Evolutionary conservation across 2,888 invertebrate species (phyloP).

Genomic region (Sialis fuliginosa): DNA sequence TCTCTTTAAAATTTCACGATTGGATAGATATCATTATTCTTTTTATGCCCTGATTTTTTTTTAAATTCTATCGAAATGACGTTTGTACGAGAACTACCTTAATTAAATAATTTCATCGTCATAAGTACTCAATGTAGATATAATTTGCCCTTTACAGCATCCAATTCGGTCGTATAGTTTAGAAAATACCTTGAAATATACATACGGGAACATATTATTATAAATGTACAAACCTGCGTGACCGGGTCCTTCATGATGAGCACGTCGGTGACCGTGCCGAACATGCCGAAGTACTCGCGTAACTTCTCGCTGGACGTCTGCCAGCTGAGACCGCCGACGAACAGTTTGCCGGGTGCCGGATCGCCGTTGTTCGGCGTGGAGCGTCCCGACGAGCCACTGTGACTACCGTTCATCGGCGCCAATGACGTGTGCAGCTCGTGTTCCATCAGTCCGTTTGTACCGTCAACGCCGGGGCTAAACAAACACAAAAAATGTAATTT

Average conservation of each 20-base stretch:
- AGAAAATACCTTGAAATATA: too few relatives aligned
- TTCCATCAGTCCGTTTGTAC: slow-evolving; percentile 28
- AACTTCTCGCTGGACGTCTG: slow-evolving; percentile 84
- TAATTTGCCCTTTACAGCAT: too few relatives aligned
- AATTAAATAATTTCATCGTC: too few relatives aligned
- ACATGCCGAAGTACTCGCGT: slow-evolving; percentile 84
- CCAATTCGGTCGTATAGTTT: too few relatives aligned
- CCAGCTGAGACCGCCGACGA: slow-evolving; percentile 85
- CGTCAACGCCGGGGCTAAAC: slow-evolving; percentile 31
- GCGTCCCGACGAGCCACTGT: slow-evolving; percentile 51
- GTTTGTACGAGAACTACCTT: too few relatives aligned
- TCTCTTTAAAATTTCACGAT: too few relatives aligned
- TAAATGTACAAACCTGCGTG: slow-evolving; percentile 52
- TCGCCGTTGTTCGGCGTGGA: slow-evolving; percentile 53
- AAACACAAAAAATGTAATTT: slow-evolving; percentile 13
- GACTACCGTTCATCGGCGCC: slow-evolving; percentile 25
- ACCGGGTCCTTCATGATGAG: slow-evolving; percentile 90
- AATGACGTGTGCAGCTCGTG: slow-evolving; percentile 30
- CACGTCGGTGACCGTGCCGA: slow-evolving; percentile 79
- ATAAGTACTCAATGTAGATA: too few relatives aligned
- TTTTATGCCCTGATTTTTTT: too few relatives aligned
- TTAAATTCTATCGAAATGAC: too few relatives aligned
- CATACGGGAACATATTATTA: too few relatives aligned
- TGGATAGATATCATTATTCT: too few relatives aligned
- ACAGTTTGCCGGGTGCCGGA: slow-evolving; percentile 70